phyloP scores from a whole-genome alignment of 2,888 invertebrate species.

The Heliothis peltigera region DNA sequence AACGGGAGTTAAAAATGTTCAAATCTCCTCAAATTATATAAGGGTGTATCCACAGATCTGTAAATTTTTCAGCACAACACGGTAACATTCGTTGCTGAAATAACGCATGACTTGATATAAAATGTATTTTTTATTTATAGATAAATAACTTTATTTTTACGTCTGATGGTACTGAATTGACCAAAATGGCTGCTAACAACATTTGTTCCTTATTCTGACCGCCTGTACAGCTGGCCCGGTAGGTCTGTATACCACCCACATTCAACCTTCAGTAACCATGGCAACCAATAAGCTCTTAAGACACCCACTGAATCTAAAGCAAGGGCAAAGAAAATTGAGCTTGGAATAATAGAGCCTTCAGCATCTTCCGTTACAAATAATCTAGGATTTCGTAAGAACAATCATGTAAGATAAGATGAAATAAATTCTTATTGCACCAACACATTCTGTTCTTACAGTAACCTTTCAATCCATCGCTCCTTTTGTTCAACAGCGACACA shows the following conservation, averaged over 20 bases:
- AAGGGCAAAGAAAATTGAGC: slow-evolving; percentile 12
- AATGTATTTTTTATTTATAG: no score
- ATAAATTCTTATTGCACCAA: slow-evolving; percentile 48
- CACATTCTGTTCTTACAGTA: neutral
- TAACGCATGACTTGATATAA: no score
- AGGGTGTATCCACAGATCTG: no score
- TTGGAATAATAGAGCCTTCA: slow-evolving; percentile 13
- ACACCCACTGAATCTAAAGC: neutral
- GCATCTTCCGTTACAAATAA: slow-evolving; percentile 53
- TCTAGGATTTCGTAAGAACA: slow-evolving; percentile 55
- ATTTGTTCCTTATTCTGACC: no score
- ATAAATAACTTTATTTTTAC: no score
- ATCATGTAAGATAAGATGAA: slow-evolving; percentile 57
- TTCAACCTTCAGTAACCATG: slow-evolving; percentile 4
- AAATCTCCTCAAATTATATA: no score
- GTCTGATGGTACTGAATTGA: no score
- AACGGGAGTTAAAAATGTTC: no score
- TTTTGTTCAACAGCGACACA: neutral
- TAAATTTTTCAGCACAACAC: no score
- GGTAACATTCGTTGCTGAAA: no score
- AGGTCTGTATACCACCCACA: slow-evolving; percentile 5
- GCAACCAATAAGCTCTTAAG: slow-evolving; percentile 10
- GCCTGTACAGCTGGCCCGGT: no score
- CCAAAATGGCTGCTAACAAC: no score
- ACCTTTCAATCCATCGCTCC: slow-evolving; percentile 35